phyloP scores from a whole-genome alignment of 2,888 invertebrate genomes.

The Campopleginae sp. region DNA sequence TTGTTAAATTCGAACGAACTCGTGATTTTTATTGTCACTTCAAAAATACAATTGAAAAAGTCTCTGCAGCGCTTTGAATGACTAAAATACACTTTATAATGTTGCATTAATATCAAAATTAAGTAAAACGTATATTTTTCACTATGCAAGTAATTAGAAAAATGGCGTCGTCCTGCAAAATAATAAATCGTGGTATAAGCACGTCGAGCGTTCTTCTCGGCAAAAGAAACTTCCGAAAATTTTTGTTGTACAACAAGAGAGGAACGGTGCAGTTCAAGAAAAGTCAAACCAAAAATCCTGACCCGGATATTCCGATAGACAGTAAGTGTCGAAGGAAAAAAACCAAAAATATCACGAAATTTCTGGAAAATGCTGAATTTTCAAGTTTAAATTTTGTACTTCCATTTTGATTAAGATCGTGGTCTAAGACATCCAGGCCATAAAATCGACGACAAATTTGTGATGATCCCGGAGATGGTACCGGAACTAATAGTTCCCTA shows the following conservation, averaged over 20 bases:
- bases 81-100: not conserved
- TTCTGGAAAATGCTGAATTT: not conserved
- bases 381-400: not conserved
- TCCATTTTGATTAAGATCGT: conserved; percentile 84
- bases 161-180: conserved; percentile 75
- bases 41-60: not conserved
- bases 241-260: conserved; percentile 90
- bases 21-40: not conserved
- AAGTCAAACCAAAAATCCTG: conserved; percentile 85
- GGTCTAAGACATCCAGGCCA: conserved; percentile 90
- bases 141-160: not conserved
- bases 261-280: conserved; percentile 89
- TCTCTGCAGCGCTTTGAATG: not conserved
- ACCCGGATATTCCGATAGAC: conserved; percentile 89
- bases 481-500: conserved; percentile 97
- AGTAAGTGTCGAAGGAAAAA: conserved; percentile 83
- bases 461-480: conserved; percentile 93
- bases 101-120: not conserved
- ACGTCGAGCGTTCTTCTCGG: conserved; percentile 86
- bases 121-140: not conserved
- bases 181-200: conserved; percentile 84
- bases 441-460: conserved; percentile 85
- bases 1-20: not conserved
- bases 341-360: not conserved
- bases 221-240: conserved; percentile 94